Percentiles rank a stretch among this genome's conserved stretches.
Conservation (phyloP, 2,888 invertebrate species). For the Agelastica alni region DNA sequence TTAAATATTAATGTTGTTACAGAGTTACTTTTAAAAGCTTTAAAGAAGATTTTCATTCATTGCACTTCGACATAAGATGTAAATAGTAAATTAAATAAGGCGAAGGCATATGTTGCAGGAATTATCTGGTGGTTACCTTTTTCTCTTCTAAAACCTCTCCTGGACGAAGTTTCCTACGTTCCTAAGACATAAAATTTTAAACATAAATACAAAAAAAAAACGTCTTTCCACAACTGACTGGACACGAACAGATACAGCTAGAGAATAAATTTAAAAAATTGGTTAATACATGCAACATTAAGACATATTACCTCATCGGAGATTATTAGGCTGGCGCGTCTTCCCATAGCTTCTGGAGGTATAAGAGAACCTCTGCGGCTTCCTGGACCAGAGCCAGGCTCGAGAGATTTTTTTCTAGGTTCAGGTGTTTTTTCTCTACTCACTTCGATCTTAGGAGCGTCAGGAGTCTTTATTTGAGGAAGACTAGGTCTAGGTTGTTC, state of each 20-base stretch:
- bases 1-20: conserved; percentile 17
- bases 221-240: conserved; percentile 30
- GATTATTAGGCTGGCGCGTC: conserved; percentile 88
- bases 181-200: conserved; percentile 60
- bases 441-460: conserved; percentile 85
- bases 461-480: conserved; percentile 74
- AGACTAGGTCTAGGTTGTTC: conserved; percentile 52
- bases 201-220: conserved; percentile 26
- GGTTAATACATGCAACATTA: neutral
- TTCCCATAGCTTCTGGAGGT: conserved; percentile 84
- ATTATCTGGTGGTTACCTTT: conserved; percentile 71
- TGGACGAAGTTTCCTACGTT: conserved; percentile 90
- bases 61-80: conserved; percentile 45
- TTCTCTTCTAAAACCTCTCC: conserved; percentile 92
- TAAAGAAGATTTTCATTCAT: conserved; percentile 27
- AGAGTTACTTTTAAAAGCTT: conserved; percentile 31
- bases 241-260: conserved; percentile 33
- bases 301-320: conserved; percentile 81
- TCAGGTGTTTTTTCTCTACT: conserved; percentile 75
- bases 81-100: conserved; percentile 41
- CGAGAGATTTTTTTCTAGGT: conserved; percentile 72
- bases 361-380: conserved; percentile 85
- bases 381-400: conserved; percentile 58
- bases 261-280: conserved; percentile 12
- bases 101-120: conserved; percentile 42